Evolutionary conservation across 1,140 invertebrate genomes (phyloP), one percentile per base, ranked within the genome.

Genomic region (Lineus longissimus): DNA sequence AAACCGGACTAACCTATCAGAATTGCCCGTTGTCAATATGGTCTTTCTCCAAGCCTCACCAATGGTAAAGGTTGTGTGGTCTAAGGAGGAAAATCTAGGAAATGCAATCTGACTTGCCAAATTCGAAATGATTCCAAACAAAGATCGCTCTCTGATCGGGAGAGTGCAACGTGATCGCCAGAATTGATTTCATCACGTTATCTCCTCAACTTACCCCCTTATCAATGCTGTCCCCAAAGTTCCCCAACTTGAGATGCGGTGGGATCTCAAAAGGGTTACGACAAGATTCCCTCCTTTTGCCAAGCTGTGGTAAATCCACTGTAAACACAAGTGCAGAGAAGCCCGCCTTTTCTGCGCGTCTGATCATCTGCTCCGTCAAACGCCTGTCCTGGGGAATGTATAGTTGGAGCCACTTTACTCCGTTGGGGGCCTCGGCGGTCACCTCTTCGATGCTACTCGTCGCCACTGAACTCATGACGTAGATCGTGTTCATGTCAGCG

Each of bases 381-480:
- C 88, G 81, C 54, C 92, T 86, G 73, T 94, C 89, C 66, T 86
- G 89, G 74, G 93, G 94, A 66, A 97, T 7, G 31, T 63, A 36
- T 23, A 76, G 65, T 56, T 80, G 78, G 62, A 75, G 80, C 73
- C 77, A 80, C 13, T 73, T 55, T 30, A 87, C 82, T 0, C 86
- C 87, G 17, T 86, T 79, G 2, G 92, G 91, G 1, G 91, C 90
- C 2, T 87, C 87, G 62, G 85, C 71, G 0, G 90, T 89, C 0
- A 97, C 87, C 77, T 96, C 92, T 83, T 97, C 94, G 58, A 97
- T 86, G 22, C 91, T 92, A 62, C 86, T 88, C 0, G 93, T 97
- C 0, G 92, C 86, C 41, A 96, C 84, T 0, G 94, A 96, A 65
- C 91, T 93, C 43, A 94, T 80, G 33, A 89, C 93, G 73, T 88